Base-by-base conservation (phyloP, 2,113 vertebrate genomes). In the Laticauda laticaudata region DNA sequence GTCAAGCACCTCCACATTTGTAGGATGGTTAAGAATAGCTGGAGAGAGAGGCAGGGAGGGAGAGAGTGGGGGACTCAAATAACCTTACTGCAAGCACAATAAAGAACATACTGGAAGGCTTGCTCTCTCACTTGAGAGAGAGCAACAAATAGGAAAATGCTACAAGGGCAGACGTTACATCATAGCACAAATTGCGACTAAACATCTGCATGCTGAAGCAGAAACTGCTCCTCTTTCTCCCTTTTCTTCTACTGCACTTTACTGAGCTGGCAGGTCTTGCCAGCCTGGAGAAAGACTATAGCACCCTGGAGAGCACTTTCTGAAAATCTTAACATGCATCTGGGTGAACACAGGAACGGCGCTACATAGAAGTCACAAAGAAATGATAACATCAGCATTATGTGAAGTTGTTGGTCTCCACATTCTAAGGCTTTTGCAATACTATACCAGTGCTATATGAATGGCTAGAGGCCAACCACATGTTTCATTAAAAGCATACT, bases 271-370 rank as follows among this genome's bases (percentile, higher is more conserved):
- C 81, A 87, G 34, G 5, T 39, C 57, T n/a, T 88, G 56, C 5
- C 45, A 86, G 45, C 3, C 59, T 88, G 4, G 9, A 51, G 34
- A 89, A 85, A n/a, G 18, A 23, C 6, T 85, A 23, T 54, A 85
- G 43, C 64, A 89, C 92, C 64, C 18, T 57, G 53, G 64, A 89
- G 61, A 92, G 87, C 54, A 34, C 54, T 89, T 88, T 85, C 53
- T 15, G 87, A 48, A 89, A 69, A 43, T 29, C 59, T 89, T 89
- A 45, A 92, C 89, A 85, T 14, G 10, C 55, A 48, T 39, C 23
- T 26, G 69, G 69, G 69, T 81, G 69, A 81, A 39, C 69, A 20
- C n/a, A 81, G 69, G 34, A 81, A 81, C 18, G 0, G 34, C 34
- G 0, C 34, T 81, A 34, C 34, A 39, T 39, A 39, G 34, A 39